Conservation (phyloP, 2,797 vertebrate species). For the Gambusia yucatana region DNA sequence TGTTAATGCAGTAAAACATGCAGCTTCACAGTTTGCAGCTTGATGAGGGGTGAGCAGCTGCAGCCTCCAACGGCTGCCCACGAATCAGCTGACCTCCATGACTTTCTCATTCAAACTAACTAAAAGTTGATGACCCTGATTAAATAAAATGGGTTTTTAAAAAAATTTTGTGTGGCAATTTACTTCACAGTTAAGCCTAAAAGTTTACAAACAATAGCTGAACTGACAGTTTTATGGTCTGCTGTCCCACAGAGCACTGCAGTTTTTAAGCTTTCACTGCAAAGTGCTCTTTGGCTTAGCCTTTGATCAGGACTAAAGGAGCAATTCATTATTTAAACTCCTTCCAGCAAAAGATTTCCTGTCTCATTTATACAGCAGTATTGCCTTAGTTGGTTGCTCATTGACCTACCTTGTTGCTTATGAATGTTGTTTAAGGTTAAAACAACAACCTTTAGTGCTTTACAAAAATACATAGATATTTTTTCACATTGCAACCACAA, state of each 20-base stretch:
- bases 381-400: conserved; percentile 33
- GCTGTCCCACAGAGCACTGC: conserved; percentile 9
- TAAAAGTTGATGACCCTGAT: conserved; percentile 13
- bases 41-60: background rate
- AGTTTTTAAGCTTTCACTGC: conserved; percentile 39
- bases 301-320: conserved; percentile 42
- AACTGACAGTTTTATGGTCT: conserved; percentile 9
- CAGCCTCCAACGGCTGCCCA: conserved; percentile 30
- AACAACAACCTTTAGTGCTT: background rate
- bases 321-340: conserved; percentile 49
- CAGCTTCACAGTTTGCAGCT: conserved; percentile 55
- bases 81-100: conserved; percentile 29
- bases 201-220: background rate
- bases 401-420: conserved; percentile 19
- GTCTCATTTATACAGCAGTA: conserved; percentile 57
- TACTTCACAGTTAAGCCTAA: background rate
- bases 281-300: conserved; percentile 27
- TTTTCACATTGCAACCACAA: background rate
- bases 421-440: background rate
- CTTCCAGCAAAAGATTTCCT: conserved; percentile 64
- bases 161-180: background rate
- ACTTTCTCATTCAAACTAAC: conserved; percentile 12
- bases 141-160: background rate
- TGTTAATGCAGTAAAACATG: conserved; percentile 63
- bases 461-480: background rate